Evolutionary conservation across 2,888 invertebrate genomes (phyloP).

Genomic region (Eupithecia pulchellata): DNA sequence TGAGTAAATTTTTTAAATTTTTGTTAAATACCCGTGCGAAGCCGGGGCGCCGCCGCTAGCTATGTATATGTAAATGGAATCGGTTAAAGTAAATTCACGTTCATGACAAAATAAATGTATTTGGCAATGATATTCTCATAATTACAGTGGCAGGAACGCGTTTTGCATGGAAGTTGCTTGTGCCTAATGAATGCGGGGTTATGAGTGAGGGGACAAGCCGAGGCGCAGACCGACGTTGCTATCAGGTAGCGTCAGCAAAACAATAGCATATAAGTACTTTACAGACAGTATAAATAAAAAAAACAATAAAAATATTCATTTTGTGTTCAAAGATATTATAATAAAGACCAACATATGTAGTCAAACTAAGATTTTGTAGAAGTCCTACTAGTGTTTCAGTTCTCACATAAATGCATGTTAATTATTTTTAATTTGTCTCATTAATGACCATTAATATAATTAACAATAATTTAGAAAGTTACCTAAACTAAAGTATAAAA

Average conservation of each 20-base stretch:
- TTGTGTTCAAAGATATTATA: not conserved
- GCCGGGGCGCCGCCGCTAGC: no score
- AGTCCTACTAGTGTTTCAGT: no score
- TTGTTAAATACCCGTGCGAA: no score
- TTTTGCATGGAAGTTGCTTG: constrained; percentile 51
- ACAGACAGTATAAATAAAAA: not conserved
- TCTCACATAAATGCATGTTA: no score
- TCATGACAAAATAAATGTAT: not conserved
- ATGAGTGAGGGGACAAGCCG: constrained; percentile 26
- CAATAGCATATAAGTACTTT: constrained; percentile 61
- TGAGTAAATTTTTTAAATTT: no score
- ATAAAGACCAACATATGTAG: no score
- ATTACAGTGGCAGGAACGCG: constrained; percentile 46
- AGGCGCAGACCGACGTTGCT: constrained; percentile 52
- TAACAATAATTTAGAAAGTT: no score
- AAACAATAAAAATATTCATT: not conserved
- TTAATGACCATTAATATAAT: no score
- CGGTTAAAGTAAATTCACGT: not conserved
- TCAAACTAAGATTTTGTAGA: no score
- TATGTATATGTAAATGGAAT: not conserved
- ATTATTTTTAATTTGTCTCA: no score
- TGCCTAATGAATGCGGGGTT: constrained; percentile 3
- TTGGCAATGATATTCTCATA: constrained; percentile 34
- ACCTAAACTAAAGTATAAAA: no score
- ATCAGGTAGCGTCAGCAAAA: constrained; percentile 62